Evolutionary conservation across 92 coral and sea anemone genomes (phyloP).

Genomic region (Epizoanthus illoricatus): DNA sequence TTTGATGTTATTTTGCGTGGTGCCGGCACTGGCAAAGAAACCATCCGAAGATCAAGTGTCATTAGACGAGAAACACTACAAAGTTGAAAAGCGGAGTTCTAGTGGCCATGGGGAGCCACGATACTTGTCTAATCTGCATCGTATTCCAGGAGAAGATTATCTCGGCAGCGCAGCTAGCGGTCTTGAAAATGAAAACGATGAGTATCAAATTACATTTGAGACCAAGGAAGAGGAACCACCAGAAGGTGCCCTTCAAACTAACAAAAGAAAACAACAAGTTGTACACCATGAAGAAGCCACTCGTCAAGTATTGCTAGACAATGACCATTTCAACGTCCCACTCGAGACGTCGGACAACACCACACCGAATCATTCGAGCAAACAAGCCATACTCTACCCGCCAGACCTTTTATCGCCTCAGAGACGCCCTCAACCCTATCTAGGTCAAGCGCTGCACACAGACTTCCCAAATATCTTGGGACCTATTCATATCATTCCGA

Average conservation of each 20-base stretch:
- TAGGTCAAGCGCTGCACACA: conserved; percentile 10
- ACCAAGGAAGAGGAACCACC: background rate
- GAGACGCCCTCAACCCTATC: conserved; percentile 3
- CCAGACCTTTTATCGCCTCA: background rate
- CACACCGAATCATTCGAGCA: background rate
- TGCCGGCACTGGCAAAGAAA: background rate
- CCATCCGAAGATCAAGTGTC: background rate
- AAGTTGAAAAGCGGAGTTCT: background rate
- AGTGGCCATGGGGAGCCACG: background rate
- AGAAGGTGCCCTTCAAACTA: background rate
- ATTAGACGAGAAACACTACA: background rate
- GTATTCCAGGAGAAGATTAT: background rate
- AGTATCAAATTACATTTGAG: conserved; percentile 11
- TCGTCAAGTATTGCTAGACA: background rate
- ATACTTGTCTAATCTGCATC: background rate
- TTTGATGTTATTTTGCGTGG: background rate
- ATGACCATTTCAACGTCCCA: background rate
- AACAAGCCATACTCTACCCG: conserved; percentile 4
- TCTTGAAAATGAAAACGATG: background rate
- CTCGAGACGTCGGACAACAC: background rate
- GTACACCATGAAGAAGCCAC: background rate
- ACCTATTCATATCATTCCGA: conserved; percentile 2
- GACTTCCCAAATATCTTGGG: background rate
- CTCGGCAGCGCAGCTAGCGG: background rate
- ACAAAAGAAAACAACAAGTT: background rate